A percentile compares a stretch with the other conserved stretches of the same genome.
Evolutionary conservation across 2,113 vertebrate species (phyloP).

Genomic region (Microtus pennsylvanicus): DNA sequence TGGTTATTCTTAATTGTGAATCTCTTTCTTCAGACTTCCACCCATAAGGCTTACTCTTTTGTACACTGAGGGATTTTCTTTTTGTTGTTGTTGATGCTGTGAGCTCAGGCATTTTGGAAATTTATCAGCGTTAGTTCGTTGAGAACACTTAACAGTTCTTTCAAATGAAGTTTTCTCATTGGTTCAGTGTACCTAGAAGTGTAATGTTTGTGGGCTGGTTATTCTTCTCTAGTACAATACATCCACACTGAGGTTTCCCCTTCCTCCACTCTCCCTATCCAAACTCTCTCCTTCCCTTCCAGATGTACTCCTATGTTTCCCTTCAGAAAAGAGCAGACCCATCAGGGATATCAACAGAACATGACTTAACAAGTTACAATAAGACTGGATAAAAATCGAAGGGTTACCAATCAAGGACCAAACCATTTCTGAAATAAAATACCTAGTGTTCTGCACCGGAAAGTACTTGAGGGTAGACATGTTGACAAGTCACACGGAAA

Average conservation of each 20-base stretch:
- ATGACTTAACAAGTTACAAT: no score
- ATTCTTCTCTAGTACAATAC: neutral
- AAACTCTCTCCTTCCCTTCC: neutral
- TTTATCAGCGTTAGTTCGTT: conserved; percentile 55
- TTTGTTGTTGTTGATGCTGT: neutral
- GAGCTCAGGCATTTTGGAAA: conserved; percentile 61
- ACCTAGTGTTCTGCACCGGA: neutral
- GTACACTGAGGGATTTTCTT: neutral
- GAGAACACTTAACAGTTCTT: conserved; percentile 48
- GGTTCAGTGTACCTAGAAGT: neutral
- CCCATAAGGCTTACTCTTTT: conserved; percentile 26
- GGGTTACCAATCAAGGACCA: neutral
- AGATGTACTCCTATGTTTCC: no score
- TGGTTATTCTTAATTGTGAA: neutral
- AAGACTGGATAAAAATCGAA: neutral
- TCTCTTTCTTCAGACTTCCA: conserved; percentile 26
- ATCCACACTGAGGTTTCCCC: neutral
- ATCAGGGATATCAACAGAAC: no score
- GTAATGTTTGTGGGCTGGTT: neutral
- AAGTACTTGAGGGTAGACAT: neutral
- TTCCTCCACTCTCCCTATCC: neutral
- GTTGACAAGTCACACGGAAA: conserved; percentile 36
- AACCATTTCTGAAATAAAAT: conserved; percentile 36
- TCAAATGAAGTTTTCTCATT: neutral
- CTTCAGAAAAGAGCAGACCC: no score